A percentile compares a stretch with the other conserved stretches of the same genome.
These are phyloP conservation scores for Amia ocellicauda DNA, from an alignment of 2,113 vertebrate genomes.

Conservation along the genomic window DNA sequence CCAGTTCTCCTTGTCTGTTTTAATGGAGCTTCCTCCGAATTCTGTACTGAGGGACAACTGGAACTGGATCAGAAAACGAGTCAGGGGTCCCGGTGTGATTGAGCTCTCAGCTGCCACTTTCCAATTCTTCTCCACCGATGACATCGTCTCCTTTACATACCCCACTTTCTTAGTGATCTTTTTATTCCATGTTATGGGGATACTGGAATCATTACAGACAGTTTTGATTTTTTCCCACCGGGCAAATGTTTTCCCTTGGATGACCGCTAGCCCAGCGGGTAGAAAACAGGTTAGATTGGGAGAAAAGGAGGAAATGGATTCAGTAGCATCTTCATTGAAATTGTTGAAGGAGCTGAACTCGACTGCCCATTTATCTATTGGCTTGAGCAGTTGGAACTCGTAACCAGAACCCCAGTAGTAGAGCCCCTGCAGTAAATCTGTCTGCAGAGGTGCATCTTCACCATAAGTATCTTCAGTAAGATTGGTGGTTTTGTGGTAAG, in stretches of 20 bases:
- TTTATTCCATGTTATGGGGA: neutral
- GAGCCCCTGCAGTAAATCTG: neutral
- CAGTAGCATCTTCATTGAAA: constrained; percentile 5
- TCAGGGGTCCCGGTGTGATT: too few species aligned
- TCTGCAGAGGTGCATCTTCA: neutral
- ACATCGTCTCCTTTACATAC: constrained; percentile 13
- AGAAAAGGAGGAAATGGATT: constrained; percentile 7
- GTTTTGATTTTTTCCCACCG: constrained; percentile 9
- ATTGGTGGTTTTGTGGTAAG: neutral
- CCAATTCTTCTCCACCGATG: neutral
- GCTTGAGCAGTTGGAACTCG: constrained; percentile 12
- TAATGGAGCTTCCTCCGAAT: neutral
- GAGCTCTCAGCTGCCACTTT: neutral
- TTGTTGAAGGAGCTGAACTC: constrained; percentile 12
- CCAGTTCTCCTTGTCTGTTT: neutral
- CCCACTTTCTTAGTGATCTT: constrained; percentile 10
- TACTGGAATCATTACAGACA: neutral
- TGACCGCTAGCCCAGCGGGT: constrained; percentile 13
- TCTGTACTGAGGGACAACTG: constrained; percentile 10
- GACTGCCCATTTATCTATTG: constrained; percentile 14
- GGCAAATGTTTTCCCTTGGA: neutral
- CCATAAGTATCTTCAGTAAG: neutral
- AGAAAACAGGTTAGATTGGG: constrained; percentile 15
- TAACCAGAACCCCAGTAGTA: constrained; percentile 8
- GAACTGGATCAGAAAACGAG: neutral